Evolutionary conservation across 1,140 invertebrate species (phyloP).

Genomic region (Aethina tumida): DNA sequence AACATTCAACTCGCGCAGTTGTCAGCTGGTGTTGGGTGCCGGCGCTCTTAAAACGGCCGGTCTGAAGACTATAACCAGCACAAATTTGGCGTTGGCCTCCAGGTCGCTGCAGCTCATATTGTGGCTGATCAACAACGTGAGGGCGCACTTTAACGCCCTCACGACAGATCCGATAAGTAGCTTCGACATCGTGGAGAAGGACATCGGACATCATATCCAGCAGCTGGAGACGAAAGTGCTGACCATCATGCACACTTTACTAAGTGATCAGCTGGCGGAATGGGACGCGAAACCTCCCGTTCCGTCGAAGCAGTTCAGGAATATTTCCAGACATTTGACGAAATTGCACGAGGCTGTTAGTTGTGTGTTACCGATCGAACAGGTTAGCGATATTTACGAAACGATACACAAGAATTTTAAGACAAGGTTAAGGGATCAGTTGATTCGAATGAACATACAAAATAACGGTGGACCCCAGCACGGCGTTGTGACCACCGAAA

Average conservation of each 20-base stretch:
- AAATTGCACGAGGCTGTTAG: conserved; percentile 89
- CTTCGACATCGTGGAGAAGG: conserved; percentile 61
- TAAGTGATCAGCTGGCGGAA: conserved; percentile 60
- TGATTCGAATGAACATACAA: conserved; percentile 77
- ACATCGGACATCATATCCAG: conserved; percentile 79
- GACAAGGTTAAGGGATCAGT: conserved; percentile 70
- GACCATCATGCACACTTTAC: conserved; percentile 74
- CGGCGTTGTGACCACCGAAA: conserved; percentile 88
- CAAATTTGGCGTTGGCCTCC: conserved; percentile 85
- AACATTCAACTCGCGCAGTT: conserved; percentile 87
- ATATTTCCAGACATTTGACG: conserved; percentile 82
- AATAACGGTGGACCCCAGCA: conserved; percentile 95
- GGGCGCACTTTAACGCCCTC: conserved; percentile 51
- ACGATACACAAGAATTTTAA: conserved; percentile 83
- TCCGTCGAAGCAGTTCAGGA: conserved; percentile 84
- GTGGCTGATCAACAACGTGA: conserved; percentile 64
- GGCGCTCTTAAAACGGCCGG: conserved; percentile 90
- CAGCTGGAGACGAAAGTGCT: conserved; percentile 89
- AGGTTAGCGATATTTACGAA: conserved; percentile 67
- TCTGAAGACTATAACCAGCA: conserved; percentile 92
- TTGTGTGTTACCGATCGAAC: conserved; percentile 61
- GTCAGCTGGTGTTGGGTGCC: conserved; percentile 89
- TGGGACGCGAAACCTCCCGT: conserved; percentile 95
- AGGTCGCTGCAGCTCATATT: conserved; percentile 74
- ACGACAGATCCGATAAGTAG: conserved; percentile 31